These are phyloP conservation scores for Chloroceryle inda DNA, from an alignment of 2,797 vertebrate genomes.

Conservation along the genomic window DNA sequence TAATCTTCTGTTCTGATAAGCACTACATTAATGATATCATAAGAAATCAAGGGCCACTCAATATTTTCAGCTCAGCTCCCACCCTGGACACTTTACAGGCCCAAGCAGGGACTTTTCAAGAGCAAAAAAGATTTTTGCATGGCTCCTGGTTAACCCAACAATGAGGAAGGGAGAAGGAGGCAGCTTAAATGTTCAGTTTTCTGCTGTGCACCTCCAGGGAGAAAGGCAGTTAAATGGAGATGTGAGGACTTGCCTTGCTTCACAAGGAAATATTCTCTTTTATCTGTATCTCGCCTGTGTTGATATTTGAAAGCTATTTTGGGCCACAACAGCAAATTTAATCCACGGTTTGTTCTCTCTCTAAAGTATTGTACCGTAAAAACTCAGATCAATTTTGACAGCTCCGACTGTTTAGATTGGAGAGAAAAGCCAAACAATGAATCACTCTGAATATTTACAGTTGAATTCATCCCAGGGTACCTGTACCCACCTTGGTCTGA, in stretches of 20 bases:
- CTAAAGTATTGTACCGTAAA: constrained; percentile 60
- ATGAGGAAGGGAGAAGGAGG: not conserved
- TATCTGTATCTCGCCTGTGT: constrained; percentile 63
- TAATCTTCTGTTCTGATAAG: not conserved
- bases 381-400: constrained; percentile 74
- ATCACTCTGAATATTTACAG: constrained; percentile 72
- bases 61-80: not conserved
- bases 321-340: constrained; percentile 69
- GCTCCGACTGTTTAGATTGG: constrained; percentile 69
- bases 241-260: constrained; percentile 60
- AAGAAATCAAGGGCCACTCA: not conserved
- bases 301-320: constrained; percentile 76
- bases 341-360: constrained; percentile 69
- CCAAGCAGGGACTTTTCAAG: not conserved
- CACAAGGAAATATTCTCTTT: constrained; percentile 61
- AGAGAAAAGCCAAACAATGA: constrained; percentile 72
- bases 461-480: constrained; percentile 69
- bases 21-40: not conserved
- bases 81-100: not conserved
- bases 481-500: constrained; percentile 51
- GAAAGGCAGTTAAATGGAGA: constrained; percentile 56
- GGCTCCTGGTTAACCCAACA: not conserved
- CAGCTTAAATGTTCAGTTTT: not conserved
- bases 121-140: not conserved
- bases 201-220: constrained; percentile 27